phyloP scores from a whole-genome alignment of 2,888 invertebrate species.

The Conistra vaccinii region DNA sequence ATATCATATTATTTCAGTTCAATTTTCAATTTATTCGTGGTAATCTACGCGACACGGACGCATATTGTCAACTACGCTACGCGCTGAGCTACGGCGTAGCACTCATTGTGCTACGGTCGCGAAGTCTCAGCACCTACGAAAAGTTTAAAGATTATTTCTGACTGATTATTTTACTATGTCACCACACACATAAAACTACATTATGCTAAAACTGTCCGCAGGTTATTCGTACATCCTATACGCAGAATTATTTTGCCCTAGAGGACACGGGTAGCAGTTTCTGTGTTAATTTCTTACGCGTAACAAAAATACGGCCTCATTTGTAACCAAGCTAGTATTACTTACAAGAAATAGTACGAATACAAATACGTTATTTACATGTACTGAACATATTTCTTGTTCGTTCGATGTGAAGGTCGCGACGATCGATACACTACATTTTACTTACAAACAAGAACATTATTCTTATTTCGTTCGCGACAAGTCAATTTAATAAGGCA shows the following conservation, averaged over 20 bases:
- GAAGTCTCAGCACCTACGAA: neutral
- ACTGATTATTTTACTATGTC: neutral
- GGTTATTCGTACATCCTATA: neutral
- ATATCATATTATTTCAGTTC: too few relatives aligned
- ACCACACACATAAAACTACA: neutral
- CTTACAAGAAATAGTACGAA: constrained; percentile 29
- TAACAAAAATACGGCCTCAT: constrained; percentile 25
- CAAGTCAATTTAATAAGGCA: constrained; percentile 31
- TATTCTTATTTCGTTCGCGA: constrained; percentile 44
- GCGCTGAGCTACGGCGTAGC: neutral
- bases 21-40: too few relatives aligned
- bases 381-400: constrained; percentile 46
- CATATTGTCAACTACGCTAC: neutral
- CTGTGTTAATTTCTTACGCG: constrained; percentile 15
- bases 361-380: constrained; percentile 50
- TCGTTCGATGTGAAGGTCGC: constrained; percentile 50
- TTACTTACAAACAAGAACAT: constrained; percentile 45
- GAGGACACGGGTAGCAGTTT: neutral
- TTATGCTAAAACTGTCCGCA: neutral
- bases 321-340: constrained; percentile 13
- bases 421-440: constrained; percentile 47
- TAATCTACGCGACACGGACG: neutral
- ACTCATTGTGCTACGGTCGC: neutral
- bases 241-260: neutral
- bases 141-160: neutral